These are phyloP conservation scores for Riptortus pedestris DNA, from an alignment of 1,140 invertebrate genomes.

Conservation along the genomic window DNA sequence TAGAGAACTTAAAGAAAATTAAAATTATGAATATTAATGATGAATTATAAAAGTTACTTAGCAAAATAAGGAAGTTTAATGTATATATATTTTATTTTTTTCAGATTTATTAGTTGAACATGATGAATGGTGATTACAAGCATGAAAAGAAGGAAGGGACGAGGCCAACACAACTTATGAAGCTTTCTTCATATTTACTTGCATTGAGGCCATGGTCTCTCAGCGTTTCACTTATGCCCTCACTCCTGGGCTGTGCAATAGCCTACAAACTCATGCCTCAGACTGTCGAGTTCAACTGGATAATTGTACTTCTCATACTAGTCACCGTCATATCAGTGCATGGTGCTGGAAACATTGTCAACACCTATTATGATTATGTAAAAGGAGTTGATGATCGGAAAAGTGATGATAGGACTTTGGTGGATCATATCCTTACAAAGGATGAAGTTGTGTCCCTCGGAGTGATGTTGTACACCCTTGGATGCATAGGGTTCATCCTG, in stretches of 20 bases:
- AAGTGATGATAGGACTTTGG: conserved; percentile 83
- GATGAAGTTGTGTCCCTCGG: conserved; percentile 73
- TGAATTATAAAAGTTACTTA: too few species aligned
- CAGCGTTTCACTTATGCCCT: conserved; percentile 81
- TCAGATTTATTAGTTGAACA: background rate
- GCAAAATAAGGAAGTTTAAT: too few species aligned
- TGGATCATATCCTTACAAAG: conserved; percentile 76
- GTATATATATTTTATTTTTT: background rate
- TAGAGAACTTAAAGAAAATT: too few species aligned
- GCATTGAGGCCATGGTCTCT: conserved; percentile 86
- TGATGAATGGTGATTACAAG: conserved; percentile 24
- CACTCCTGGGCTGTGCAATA: conserved; percentile 71
- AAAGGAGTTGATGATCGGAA: conserved; percentile 86
- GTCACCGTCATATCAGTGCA: conserved; percentile 83
- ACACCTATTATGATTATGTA: conserved; percentile 89
- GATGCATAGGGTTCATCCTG: conserved; percentile 78
- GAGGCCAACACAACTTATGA: conserved; percentile 28
- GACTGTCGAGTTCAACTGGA: conserved; percentile 60
- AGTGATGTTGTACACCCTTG: conserved; percentile 73
- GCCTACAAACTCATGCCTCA: conserved; percentile 61
- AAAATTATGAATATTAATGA: too few species aligned
- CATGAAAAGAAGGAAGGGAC: background rate
- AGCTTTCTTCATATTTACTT: conserved; percentile 68
- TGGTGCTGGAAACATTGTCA: conserved; percentile 91
- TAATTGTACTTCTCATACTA: conserved; percentile 67